Conservation (phyloP, 2,888 invertebrate species). For the Stenurella melanura region DNA sequence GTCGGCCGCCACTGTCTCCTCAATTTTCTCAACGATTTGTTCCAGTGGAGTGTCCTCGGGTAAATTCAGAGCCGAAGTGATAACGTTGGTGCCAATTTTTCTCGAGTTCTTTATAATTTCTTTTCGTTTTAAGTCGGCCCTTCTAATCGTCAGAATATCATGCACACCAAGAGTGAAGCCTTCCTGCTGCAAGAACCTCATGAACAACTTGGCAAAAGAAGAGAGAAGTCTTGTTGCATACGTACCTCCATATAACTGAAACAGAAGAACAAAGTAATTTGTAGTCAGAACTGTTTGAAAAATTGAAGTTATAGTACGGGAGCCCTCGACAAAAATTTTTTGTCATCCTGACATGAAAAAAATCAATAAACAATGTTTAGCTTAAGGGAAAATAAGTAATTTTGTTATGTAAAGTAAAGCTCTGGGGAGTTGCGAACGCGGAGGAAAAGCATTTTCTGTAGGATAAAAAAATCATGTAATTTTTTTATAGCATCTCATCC, state of each 20-base stretch:
- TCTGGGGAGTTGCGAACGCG: no score
- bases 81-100: conserved; percentile 65
- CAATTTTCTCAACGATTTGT: conserved; percentile 80
- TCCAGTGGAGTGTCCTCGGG: conserved; percentile 76
- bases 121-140: conserved; percentile 84
- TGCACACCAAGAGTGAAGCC: conserved; percentile 97
- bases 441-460: no score
- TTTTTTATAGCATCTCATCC: no score
- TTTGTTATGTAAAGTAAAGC: no score
- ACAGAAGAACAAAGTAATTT: no score
- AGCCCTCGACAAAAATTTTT: no score
- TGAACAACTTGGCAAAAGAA: conserved; percentile 92
- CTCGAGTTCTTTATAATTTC: conserved; percentile 81
- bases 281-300: no score
- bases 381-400: no score
- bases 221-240: conserved; percentile 89
- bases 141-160: conserved; percentile 89
- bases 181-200: conserved; percentile 87
- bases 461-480: no score
- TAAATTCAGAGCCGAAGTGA: conserved; percentile 81
- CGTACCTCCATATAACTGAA: conserved; percentile 90
- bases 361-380: no score
- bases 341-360: no score
- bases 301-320: no score
- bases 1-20: conserved; percentile 82